Evolutionary conservation across 2,113 vertebrate species (phyloP).

Genomic region (Oncorhynchus keta): DNA sequence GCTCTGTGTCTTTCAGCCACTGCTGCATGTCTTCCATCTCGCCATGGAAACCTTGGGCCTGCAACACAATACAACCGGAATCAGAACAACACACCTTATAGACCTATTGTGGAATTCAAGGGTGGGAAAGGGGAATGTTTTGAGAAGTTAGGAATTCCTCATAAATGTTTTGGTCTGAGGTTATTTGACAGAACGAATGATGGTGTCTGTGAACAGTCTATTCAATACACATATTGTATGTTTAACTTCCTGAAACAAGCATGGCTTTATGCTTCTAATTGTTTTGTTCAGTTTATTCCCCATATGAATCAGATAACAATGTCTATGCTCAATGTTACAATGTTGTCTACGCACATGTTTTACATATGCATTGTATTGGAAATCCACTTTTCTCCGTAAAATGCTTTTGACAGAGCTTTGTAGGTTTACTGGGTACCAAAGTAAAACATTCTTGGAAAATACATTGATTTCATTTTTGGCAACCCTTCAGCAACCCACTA

Average conservation of each 20-base stretch:
- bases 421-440: background rate
- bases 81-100: conserved; percentile 66
- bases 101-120: conserved; percentile 47
- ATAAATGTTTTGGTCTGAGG: background rate
- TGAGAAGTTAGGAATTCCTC: conserved; percentile 44
- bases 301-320: background rate
- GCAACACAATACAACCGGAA: conserved; percentile 70
- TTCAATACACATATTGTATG: conserved; percentile 5
- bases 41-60: conserved; percentile 99
- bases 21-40: conserved; percentile 98
- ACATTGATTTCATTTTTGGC: background rate
- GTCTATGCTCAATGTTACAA: too few relatives aligned
- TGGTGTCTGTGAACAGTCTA: conserved; percentile 7
- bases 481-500: conserved; percentile 1
- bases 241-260: background rate
- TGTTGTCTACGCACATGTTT: background rate
- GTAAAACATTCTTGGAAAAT: background rate
- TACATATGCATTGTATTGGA: background rate
- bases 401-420: background rate
- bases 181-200: background rate
- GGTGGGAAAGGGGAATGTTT: conserved; percentile 31
- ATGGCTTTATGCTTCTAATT: background rate
- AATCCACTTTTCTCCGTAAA: background rate
- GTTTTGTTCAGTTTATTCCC: background rate
- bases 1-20: conserved; percentile 96